These are phyloP conservation scores for Phymorhynchus buccinoides DNA, from an alignment of 1,140 invertebrate species.

Conservation along the genomic window DNA sequence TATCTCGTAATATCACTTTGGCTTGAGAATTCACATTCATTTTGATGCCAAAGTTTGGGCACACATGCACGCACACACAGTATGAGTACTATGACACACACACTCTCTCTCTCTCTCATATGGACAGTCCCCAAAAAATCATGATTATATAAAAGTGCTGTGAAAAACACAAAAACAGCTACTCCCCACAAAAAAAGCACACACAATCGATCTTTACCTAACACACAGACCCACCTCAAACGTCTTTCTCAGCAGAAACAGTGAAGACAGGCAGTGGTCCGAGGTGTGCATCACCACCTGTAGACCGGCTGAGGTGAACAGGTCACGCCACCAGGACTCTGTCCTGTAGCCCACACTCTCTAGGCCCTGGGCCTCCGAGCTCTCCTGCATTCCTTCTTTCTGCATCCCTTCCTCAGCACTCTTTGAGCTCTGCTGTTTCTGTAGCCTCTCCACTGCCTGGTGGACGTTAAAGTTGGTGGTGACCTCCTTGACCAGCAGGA, in stretches of 20 bases:
- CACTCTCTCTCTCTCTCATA: no score
- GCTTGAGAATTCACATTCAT: no score
- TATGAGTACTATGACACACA: no score
- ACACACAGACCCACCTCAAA: not conserved
- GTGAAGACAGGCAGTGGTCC: constrained; percentile 64
- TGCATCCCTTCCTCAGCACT: no score
- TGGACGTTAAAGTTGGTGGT: constrained; percentile 73
- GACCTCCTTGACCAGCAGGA: constrained; percentile 85
- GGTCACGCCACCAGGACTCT: constrained; percentile 63
- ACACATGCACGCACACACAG: no score
- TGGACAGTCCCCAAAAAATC: no score
- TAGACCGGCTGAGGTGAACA: constrained; percentile 73
- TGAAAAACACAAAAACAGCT: not conserved
- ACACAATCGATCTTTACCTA: not conserved
- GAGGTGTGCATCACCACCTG: constrained; percentile 70
- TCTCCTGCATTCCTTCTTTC: no score
- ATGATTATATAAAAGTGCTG: no score
- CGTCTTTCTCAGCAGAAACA: constrained; percentile 66
- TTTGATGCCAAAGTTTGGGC: no score
- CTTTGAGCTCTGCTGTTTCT: constrained; percentile 54
- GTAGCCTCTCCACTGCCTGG: constrained; percentile 52
- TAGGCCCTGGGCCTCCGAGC: no score
- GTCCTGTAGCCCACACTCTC: constrained; percentile 67
- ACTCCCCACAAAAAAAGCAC: no score
- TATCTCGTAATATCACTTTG: no score